phyloP scores from a whole-genome alignment of 2,888 invertebrate genomes.

The Leptopilina drosophilae region DNA sequence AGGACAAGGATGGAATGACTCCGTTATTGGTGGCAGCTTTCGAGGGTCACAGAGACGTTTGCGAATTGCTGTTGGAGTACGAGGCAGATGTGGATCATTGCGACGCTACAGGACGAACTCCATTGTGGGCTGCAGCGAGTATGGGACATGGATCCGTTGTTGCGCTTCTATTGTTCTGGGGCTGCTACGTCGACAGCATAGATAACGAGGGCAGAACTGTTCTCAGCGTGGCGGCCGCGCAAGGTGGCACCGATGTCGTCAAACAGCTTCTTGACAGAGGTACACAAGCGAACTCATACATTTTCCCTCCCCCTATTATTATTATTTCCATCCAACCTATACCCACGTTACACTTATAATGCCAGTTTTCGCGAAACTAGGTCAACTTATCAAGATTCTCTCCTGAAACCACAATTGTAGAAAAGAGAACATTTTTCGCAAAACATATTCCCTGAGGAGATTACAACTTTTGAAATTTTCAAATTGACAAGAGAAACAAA shows the following conservation, averaged over 20 bases:
- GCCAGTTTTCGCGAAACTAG: neutral
- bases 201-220: conserved; percentile 96
- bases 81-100: conserved; percentile 95
- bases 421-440: neutral
- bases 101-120: conserved; percentile 89
- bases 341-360: neutral
- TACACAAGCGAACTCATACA: conserved; percentile 46
- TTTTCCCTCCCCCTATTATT: conserved; percentile 33
- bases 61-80: conserved; percentile 92
- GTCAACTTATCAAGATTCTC: conserved; percentile 7
- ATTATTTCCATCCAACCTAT: too few species aligned
- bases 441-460: too few species aligned
- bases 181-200: conserved; percentile 95
- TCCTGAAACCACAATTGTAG: neutral
- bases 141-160: conserved; percentile 94
- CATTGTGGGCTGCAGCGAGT: conserved; percentile 94
- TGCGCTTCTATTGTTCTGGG: conserved; percentile 94
- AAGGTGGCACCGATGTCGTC: conserved; percentile 93
- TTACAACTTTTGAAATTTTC: too few species aligned
- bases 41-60: conserved; percentile 94
- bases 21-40: conserved; percentile 93
- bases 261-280: conserved; percentile 91
- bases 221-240: conserved; percentile 89
- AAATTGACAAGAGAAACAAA: too few species aligned
- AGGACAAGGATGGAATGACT: conserved; percentile 92